Conservation (phyloP, 2,797 vertebrate genomes). For the Allobates femoralis region DNA sequence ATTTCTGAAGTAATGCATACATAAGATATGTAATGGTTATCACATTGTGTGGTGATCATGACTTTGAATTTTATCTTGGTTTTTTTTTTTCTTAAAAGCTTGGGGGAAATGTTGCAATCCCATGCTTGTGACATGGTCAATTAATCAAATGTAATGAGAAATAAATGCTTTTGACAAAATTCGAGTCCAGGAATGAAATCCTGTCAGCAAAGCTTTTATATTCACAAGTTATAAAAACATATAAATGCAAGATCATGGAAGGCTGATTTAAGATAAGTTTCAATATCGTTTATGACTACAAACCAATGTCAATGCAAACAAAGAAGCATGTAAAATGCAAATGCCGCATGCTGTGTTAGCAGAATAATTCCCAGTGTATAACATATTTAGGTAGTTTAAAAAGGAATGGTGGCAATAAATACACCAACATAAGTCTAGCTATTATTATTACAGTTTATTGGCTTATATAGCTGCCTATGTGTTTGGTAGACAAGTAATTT, state of each 20-base stretch:
- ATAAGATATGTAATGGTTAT: constrained; percentile 47
- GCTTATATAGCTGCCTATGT: constrained; percentile 52
- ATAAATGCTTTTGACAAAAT: constrained; percentile 62
- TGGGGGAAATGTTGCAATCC: constrained; percentile 61
- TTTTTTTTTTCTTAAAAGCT: constrained; percentile 53
- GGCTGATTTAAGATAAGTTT: constrained; percentile 61
- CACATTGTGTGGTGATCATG: constrained; percentile 51
- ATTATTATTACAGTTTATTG: constrained; percentile 61
- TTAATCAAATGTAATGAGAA: constrained; percentile 64
- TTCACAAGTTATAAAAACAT: constrained; percentile 59
- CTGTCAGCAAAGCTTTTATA: constrained; percentile 54
- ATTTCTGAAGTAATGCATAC: constrained; percentile 53
- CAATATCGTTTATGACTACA: constrained; percentile 58
- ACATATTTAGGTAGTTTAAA: constrained; percentile 58
- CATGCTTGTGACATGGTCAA: constrained; percentile 62
- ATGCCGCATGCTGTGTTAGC: constrained; percentile 56
- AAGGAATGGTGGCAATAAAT: constrained; percentile 58
- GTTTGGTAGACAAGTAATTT: constrained; percentile 56
- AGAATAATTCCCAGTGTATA: constrained; percentile 53
- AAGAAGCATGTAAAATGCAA: constrained; percentile 59
- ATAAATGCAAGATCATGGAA: constrained; percentile 52
- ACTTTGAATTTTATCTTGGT: constrained; percentile 59
- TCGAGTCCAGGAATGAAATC: constrained; percentile 42
- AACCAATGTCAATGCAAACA: constrained; percentile 60
- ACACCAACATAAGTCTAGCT: constrained; percentile 42